Conservation (phyloP, 2,888 invertebrate species). For the Aspidiotus rigidus region DNA sequence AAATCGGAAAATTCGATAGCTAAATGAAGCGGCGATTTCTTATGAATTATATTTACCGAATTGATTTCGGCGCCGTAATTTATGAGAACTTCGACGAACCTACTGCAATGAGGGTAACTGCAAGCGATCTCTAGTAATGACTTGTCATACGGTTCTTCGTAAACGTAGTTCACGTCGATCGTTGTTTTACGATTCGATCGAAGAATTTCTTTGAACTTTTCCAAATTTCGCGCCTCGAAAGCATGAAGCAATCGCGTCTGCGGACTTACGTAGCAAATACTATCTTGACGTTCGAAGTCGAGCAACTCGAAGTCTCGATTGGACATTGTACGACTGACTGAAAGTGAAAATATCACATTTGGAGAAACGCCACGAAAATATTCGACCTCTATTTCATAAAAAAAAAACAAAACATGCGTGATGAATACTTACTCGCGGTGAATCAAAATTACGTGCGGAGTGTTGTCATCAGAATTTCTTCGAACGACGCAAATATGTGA, state of each 20-base stretch:
- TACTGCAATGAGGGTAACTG: constrained; percentile 36
- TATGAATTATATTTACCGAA: constrained; percentile 49
- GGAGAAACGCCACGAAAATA: no score
- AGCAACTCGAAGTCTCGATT: not conserved
- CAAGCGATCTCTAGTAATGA: constrained; percentile 54
- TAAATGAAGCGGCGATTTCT: constrained; percentile 57
- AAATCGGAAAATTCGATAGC: constrained; percentile 51
- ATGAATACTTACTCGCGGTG: no score
- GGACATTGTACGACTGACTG: not conserved
- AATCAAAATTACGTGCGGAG: no score
- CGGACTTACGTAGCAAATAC: constrained; percentile 36
- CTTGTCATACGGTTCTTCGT: constrained; percentile 51
- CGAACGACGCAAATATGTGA: no score
- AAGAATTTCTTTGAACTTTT: constrained; percentile 49
- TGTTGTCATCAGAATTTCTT: no score
- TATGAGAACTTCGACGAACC: constrained; percentile 52
- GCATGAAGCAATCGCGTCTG: constrained; percentile 47
- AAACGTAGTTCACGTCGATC: constrained; percentile 50
- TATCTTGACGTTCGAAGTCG: constrained; percentile 19
- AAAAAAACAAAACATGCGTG: no score
- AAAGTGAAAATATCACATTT: no score
- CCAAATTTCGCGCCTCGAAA: constrained; percentile 48
- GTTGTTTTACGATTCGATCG: constrained; percentile 38
- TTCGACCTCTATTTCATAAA: no score
- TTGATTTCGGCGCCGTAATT: constrained; percentile 55